Evolutionary conservation across 2,888 invertebrate genomes (phyloP), one percentile per base, ranked within the genome.

Genomic region (Melitaea athalia): DNA sequence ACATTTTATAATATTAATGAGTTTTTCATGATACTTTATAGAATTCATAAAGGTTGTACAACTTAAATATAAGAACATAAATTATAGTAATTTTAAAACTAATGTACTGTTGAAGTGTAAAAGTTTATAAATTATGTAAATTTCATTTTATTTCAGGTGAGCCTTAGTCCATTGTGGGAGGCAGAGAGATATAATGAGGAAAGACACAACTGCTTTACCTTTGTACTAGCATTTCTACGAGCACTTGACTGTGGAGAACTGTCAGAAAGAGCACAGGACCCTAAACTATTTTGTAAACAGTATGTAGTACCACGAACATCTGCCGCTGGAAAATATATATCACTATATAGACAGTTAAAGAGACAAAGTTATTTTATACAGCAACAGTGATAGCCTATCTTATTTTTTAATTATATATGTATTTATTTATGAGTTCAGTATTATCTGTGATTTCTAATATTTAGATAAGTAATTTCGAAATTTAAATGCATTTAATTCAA

Each of bases 301-400:
- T 96, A 96, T 86, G 96, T 98, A 74, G 94, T 97, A 68, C 97
- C 97, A 5, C 94, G 95, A 79, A 96, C 97, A 47, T 95, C 96
- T 42, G 95, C 96, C 31, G 97, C 97, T 59, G 95, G 97, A 61
- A 97, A 97, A 89, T 98, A 97, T 84, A 96, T 97, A 75, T 95
- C 95, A 1, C 90, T 98, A 47, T 97, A 96, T 85, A 94, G 97
- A 78, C 95, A 96, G 83, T 92, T 98, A 52, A 93, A 92, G 78
- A 83, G 91, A 78, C 91, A 91, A 77, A 91, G 80, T 75, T 91
- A 87, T 78, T 92, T 92, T 77, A 85, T 92, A 80, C 92, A 93
- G 77, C 86, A 84, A 83, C 89, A 91, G 86, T 91, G 87, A 85
- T 88, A 83, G 77, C 79, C 15, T 64, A 61, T 66, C 52, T 74